Percentiles rank a stretch among this genome's conserved stretches.
phyloP scores from a whole-genome alignment of 2,888 invertebrate genomes.

The Argyresthia goedartella region DNA sequence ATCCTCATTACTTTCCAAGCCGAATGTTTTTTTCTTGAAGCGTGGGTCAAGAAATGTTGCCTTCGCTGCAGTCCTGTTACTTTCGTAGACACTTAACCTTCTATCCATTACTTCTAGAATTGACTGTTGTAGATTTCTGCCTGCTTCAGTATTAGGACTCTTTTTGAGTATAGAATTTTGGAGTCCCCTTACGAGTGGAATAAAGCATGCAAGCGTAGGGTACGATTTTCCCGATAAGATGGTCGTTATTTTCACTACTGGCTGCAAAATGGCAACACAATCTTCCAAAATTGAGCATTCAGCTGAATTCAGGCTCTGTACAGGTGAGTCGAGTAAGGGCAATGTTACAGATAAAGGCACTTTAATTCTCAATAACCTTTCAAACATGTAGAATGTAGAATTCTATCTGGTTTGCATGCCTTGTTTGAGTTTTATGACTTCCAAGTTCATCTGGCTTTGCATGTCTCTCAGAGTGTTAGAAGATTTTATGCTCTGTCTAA shows the following conservation, averaged over 20 bases:
- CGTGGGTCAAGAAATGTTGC: constrained; percentile 9
- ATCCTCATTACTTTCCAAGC: constrained; percentile 1
- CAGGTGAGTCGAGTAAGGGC: not conserved
- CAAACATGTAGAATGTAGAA: not conserved
- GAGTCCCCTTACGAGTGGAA: not conserved
- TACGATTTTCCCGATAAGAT: not conserved
- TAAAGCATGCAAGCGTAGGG: not conserved
- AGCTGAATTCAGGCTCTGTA: not conserved
- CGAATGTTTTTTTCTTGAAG: constrained; percentile 9
- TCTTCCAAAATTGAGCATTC: not conserved
- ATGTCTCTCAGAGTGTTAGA: too few relatives aligned
- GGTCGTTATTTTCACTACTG: not conserved
- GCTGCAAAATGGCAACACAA: not conserved
- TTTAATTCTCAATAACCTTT: not conserved
- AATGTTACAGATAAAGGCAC: not conserved
- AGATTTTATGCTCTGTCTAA: too few relatives aligned
- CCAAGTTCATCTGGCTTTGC: too few relatives aligned
- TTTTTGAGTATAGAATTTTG: not conserved
- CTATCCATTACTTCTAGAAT: not conserved
- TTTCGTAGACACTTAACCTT: not conserved
- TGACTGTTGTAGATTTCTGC: not conserved
- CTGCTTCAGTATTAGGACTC: not conserved
- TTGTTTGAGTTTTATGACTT: not conserved
- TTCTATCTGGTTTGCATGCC: not conserved
- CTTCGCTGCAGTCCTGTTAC: constrained; percentile 7